A percentile compares a stretch with the other conserved stretches of the same genome.
Conservation (phyloP, 1,140 invertebrate genomes). For the Zaprionus vittiger region DNA sequence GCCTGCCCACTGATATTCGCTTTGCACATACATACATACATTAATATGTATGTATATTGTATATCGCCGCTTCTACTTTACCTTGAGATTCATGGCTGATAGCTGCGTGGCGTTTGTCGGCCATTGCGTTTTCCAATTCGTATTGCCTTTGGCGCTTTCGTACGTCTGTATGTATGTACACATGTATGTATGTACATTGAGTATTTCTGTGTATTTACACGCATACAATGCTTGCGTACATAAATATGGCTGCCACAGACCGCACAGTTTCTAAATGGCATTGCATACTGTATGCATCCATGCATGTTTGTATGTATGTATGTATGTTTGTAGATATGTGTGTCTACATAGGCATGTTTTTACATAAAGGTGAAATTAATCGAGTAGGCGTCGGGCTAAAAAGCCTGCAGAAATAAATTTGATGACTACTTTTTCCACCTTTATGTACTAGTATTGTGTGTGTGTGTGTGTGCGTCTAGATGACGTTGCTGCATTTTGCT, state of each 20-base stretch:
- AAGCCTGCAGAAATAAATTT: constrained; percentile 38
- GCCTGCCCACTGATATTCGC: constrained; percentile 49
- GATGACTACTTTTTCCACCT: constrained; percentile 30
- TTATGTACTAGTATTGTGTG: neutral
- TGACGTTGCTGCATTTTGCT: constrained; percentile 6
- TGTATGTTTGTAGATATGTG: neutral
- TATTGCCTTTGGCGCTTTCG: constrained; percentile 59
- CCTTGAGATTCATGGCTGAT: constrained; percentile 56
- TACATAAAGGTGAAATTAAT: constrained; percentile 54
- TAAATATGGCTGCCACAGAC: constrained; percentile 41
- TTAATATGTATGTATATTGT: neutral
- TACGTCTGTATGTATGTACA: constrained; percentile 5
- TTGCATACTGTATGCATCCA: constrained; percentile 7
- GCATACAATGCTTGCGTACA: constrained; percentile 9
- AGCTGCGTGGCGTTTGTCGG: constrained; percentile 77
- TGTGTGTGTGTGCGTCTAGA: neutral
- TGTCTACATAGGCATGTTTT: constrained; percentile 24
- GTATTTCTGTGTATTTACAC: constrained; percentile 8
- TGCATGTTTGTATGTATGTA: neutral
- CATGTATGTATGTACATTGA: constrained; percentile 19
- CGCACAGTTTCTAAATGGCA: constrained; percentile 34
- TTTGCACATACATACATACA: neutral
- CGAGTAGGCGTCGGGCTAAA: constrained; percentile 49
- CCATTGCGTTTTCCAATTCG: constrained; percentile 77
- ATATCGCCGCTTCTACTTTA: constrained; percentile 68